Conservation (phyloP, 2,888 invertebrate species). For the Ametastegia equiseti region DNA sequence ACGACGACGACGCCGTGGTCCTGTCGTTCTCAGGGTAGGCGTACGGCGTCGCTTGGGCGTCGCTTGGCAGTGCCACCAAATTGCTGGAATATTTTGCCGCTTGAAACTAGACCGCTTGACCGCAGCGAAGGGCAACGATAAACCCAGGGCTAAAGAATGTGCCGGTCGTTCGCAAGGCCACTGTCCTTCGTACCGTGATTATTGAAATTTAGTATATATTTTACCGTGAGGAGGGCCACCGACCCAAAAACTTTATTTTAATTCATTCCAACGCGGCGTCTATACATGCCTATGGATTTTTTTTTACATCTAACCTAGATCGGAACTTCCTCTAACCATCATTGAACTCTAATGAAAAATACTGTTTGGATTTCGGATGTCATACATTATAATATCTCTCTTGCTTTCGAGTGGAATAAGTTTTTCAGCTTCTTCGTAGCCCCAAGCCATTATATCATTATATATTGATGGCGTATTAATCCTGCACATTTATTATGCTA, state of each 20-base stretch:
- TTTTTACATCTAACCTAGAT: too few relatives aligned
- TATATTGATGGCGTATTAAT: too few relatives aligned
- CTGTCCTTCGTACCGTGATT: conserved; percentile 25
- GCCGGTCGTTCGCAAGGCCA: conserved; percentile 35
- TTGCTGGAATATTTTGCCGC: conserved; percentile 71
- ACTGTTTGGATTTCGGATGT: too few relatives aligned
- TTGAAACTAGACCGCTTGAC: conserved; percentile 59
- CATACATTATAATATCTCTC: too few relatives aligned
- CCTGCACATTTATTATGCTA: too few relatives aligned
- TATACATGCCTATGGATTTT: too few relatives aligned
- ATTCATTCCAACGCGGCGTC: background rate
- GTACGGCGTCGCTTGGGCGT: conserved; percentile 54
- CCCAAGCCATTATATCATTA: background rate
- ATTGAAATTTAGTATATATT: conserved; percentile 40
- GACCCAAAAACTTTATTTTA: background rate
- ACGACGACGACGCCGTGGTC: conserved; percentile 2
- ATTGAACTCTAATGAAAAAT: too few relatives aligned
- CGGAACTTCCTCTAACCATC: too few relatives aligned
- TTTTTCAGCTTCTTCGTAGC: background rate
- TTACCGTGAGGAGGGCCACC: background rate
- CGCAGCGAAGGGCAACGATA: conserved; percentile 50
- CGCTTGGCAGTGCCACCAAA: conserved; percentile 70
- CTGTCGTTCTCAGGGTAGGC: background rate
- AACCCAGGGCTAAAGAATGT: conserved; percentile 44
- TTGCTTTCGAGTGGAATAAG: background rate